Conservation (phyloP, 1,140 invertebrate genomes). For the Papilio polytes region DNA sequence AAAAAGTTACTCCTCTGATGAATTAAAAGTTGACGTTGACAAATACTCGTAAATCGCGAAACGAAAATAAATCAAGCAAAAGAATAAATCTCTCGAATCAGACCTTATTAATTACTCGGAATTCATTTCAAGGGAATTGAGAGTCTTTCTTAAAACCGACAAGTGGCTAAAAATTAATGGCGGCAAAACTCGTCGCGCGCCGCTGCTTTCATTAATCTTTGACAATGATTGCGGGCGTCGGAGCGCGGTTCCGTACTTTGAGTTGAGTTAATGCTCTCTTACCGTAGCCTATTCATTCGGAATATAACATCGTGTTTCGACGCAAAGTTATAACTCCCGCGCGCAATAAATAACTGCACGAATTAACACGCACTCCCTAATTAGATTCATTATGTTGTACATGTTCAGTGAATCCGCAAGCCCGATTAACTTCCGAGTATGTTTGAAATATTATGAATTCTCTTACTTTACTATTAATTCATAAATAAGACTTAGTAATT, state of each 20-base stretch:
- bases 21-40: constrained; percentile 21
- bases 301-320: constrained; percentile 66
- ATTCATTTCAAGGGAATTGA: constrained; percentile 32
- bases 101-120: constrained; percentile 34
- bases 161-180: constrained; percentile 41
- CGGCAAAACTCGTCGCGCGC: constrained; percentile 19
- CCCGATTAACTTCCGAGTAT: constrained; percentile 10
- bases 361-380: constrained; percentile 62
- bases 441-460: background rate
- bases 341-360: constrained; percentile 67
- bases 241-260: constrained; percentile 63
- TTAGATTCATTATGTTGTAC: constrained; percentile 60
- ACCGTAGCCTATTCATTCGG: constrained; percentile 64
- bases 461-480: background rate
- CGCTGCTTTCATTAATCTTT: constrained; percentile 58
- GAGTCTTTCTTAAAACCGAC: constrained; percentile 40
- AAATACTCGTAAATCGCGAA: constrained; percentile 33
- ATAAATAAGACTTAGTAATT: background rate
- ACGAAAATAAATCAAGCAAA: constrained; percentile 34
- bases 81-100: constrained; percentile 27
- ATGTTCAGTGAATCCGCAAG: constrained; percentile 60
- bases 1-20: constrained; percentile 10
- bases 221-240: constrained; percentile 63
- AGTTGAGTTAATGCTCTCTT: constrained; percentile 69
- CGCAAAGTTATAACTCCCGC: constrained; percentile 54